phyloP scores from a whole-genome alignment of 2,888 invertebrate species.

The Drosophila atroscutellata region DNA sequence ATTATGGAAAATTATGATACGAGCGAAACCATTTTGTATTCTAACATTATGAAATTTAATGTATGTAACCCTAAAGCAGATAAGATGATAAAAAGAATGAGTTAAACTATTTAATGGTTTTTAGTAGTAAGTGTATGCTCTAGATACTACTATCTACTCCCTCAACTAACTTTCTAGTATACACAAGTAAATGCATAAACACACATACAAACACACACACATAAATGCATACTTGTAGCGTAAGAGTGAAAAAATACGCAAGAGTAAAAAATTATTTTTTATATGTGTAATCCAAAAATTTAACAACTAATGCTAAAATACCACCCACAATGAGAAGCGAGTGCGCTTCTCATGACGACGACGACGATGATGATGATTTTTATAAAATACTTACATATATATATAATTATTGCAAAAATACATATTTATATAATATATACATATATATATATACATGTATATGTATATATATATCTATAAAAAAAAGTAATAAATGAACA shows the following conservation, averaged over 20 bases:
- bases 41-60: constrained; percentile 44
- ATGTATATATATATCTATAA: constrained; percentile 38
- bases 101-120: constrained; percentile 72
- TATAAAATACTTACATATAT: constrained; percentile 57
- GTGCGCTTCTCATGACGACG: constrained; percentile 32
- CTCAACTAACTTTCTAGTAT: constrained; percentile 19
- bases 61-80: constrained; percentile 38
- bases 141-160: constrained; percentile 35
- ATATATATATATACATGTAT: constrained; percentile 52
- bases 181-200: constrained; percentile 31
- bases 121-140: constrained; percentile 57
- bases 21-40: constrained; percentile 64
- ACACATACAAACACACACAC: not conserved
- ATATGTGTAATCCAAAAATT: constrained; percentile 73
- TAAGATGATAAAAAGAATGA: constrained; percentile 30
- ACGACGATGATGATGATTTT: constrained; percentile 45
- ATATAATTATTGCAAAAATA: constrained; percentile 47
- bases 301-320: constrained; percentile 54
- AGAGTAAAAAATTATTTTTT: constrained; percentile 62
- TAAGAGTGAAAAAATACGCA: constrained; percentile 27
- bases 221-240: constrained; percentile 37
- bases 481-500: constrained; percentile 70
- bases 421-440: constrained; percentile 57
- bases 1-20: constrained; percentile 34
- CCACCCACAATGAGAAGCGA: constrained; percentile 47